Evolutionary conservation across 2,888 invertebrate species (phyloP).

Genomic region (Fissipunctia ypsillon): DNA sequence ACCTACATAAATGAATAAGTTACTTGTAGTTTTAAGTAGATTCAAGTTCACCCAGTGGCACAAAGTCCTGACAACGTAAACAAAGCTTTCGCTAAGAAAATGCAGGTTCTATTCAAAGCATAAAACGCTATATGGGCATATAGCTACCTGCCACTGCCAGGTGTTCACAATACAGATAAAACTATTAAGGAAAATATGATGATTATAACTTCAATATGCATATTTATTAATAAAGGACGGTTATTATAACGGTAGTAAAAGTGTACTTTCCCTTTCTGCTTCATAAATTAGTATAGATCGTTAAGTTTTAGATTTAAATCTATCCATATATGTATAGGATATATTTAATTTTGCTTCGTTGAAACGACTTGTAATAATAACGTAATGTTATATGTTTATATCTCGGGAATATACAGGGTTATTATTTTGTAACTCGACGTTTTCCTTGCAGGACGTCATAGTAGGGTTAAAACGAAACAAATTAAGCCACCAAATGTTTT

Average conservation of each 20-base stretch:
- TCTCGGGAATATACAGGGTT: too few species aligned
- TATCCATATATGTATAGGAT: neutral
- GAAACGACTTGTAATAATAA: too few species aligned
- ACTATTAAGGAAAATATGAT: neutral
- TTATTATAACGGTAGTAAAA: slow-evolving; percentile 10
- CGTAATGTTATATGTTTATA: too few species aligned
- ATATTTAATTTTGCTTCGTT: slow-evolving; percentile 3
- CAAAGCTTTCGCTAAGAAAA: neutral
- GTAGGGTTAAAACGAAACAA: too few species aligned
- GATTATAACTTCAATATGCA: slow-evolving; percentile 10
- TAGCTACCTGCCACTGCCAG: neutral
- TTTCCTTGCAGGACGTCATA: too few species aligned
- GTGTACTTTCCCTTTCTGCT: slow-evolving; percentile 11
- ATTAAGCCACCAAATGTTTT: too few species aligned
- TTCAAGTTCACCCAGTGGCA: neutral
- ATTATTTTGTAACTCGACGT: too few species aligned
- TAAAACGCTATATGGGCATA: neutral
- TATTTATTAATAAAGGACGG: slow-evolving; percentile 15
- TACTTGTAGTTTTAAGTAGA: neutral
- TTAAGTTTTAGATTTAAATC: slow-evolving; percentile 26
- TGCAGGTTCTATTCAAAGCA: neutral
- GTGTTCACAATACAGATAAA: neutral
- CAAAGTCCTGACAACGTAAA: neutral
- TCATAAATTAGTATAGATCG: slow-evolving; percentile 15
- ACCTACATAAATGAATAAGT: neutral